phyloP scores from a whole-genome alignment of 1,140 invertebrate genomes.

The Harlomillsia oculata region DNA sequence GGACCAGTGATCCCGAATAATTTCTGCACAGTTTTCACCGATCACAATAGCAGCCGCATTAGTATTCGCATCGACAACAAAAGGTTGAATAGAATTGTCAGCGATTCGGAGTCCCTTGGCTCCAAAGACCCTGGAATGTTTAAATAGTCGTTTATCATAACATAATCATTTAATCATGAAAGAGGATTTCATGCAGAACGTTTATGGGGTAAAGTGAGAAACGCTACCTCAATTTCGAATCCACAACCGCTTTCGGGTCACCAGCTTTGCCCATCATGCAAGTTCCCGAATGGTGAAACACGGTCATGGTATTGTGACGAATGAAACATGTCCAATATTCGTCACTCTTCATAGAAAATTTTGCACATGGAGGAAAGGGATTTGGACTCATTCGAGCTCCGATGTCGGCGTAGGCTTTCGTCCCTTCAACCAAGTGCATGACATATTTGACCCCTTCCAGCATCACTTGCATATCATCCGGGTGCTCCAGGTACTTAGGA shows the following conservation, averaged over 20 bases:
- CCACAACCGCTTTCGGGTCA: slow-evolving; percentile 49
- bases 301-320: slow-evolving; percentile 62
- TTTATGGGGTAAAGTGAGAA: not conserved
- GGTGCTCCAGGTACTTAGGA: slow-evolving; percentile 34
- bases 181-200: not conserved
- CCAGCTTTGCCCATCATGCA: slow-evolving; percentile 54
- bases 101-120: not conserved
- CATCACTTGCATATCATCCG: slow-evolving; percentile 29
- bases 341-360: slow-evolving; percentile 61
- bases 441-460: slow-evolving; percentile 8
- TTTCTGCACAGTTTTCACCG: not conserved
- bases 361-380: slow-evolving; percentile 55
- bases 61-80: not conserved
- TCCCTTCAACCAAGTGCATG: not conserved
- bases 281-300: slow-evolving; percentile 63
- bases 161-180: not conserved
- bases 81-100: not conserved
- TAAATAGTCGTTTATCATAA: not conserved
- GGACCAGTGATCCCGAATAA: not conserved
- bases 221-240: slow-evolving; percentile 35
- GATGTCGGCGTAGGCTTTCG: not conserved
- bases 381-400: not conserved
- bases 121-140: not conserved
- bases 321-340: slow-evolving; percentile 76
- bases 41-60: not conserved